These are phyloP conservation scores for Vespertilio murinus DNA, from an alignment of 2,797 vertebrate species.

Conservation along the genomic window DNA sequence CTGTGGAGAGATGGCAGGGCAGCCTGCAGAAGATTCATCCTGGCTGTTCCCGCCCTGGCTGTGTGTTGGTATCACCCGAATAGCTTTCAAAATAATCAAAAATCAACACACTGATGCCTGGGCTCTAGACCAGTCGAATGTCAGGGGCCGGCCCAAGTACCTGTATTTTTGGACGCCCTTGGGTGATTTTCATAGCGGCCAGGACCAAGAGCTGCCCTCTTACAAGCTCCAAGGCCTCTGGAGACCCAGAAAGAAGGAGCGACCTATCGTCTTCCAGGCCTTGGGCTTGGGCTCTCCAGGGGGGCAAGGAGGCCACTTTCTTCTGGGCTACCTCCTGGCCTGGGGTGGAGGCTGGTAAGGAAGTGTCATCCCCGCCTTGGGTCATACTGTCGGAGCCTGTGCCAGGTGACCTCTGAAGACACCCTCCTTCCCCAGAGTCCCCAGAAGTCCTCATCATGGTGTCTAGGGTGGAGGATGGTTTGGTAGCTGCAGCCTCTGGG, in stretches of 20 bases:
- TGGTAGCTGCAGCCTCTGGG: not conserved
- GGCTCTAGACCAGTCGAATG: not conserved
- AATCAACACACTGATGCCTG: not conserved
- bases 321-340: not conserved
- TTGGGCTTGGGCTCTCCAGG: not conserved
- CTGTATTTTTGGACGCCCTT: not conserved
- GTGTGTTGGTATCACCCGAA: not conserved
- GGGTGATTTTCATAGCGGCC: not conserved
- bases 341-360: not conserved
- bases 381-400: not conserved
- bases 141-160: not conserved
- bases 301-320: not conserved
- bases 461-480: rapidly evolving
- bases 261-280: not conserved
- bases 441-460: not conserved
- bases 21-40: not conserved
- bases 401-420: not conserved
- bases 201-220: not conserved
- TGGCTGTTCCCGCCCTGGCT: not conserved
- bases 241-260: not conserved
- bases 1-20: not conserved
- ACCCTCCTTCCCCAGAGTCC: not conserved
- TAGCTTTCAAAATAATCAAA: constrained; percentile 13
- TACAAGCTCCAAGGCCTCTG: not conserved
- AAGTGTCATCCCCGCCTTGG: not conserved